Conservation (phyloP, 2,888 invertebrate species). For the Dolichomitus sp. region DNA sequence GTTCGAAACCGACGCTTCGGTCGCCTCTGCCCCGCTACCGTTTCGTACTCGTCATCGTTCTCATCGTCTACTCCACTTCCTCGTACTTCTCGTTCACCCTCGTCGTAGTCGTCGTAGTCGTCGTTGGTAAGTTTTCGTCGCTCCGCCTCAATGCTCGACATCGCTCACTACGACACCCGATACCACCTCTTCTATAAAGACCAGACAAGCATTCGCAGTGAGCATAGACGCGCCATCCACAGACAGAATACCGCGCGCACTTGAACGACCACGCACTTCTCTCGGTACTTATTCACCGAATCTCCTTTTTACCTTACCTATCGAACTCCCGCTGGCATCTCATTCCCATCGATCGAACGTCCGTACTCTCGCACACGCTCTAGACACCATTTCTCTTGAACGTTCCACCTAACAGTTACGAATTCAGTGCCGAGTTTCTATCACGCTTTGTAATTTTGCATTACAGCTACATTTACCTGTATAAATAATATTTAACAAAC, state of each 20-base stretch:
- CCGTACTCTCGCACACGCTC: slow-evolving; percentile 8
- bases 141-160: slow-evolving; percentile 52
- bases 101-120: slow-evolving; percentile 10
- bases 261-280: slow-evolving; percentile 37
- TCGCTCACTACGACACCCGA: slow-evolving; percentile 55
- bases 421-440: neutral
- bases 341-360: slow-evolving; percentile 50
- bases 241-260: slow-evolving; percentile 55
- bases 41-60: slow-evolving; percentile 7
- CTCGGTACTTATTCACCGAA: slow-evolving; percentile 57
- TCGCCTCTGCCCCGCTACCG: slow-evolving; percentile 6
- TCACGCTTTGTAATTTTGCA: neutral
- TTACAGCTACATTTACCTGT: neutral
- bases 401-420: neutral
- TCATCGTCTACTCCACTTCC: slow-evolving; percentile 36
- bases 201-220: slow-evolving; percentile 16
- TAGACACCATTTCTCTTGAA: slow-evolving; percentile 12
- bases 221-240: slow-evolving; percentile 37
- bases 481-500: neutral
- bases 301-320: slow-evolving; percentile 41
- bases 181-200: neutral
- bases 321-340: slow-evolving; percentile 53
- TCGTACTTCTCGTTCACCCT: slow-evolving; percentile 35
- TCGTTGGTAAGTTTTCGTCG: slow-evolving; percentile 55
- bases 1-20: slow-evolving; percentile 55